Evolutionary conservation across 1,140 invertebrate genomes (phyloP).

Genomic region (Drosophila lacertosa): DNA sequence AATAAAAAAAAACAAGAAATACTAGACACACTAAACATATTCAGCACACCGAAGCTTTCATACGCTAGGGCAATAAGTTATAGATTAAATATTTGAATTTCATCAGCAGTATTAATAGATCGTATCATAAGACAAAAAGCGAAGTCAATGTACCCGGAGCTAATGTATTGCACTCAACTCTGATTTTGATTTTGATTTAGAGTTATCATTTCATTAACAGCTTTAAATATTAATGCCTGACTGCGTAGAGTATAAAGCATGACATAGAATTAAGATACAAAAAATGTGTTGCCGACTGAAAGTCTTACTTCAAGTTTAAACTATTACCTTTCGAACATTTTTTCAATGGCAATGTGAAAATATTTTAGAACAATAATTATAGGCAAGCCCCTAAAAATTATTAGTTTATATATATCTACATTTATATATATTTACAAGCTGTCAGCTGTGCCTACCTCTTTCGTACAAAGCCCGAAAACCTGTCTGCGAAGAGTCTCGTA

Average conservation of each 20-base stretch:
- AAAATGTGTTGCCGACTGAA: background rate
- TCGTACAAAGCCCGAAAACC: slow-evolving; percentile 45
- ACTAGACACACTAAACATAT: slow-evolving; percentile 23
- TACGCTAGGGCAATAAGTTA: slow-evolving; percentile 3
- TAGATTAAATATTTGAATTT: background rate
- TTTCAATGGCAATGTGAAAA: background rate
- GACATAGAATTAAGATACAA: background rate
- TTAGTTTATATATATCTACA: background rate
- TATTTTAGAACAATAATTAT: background rate
- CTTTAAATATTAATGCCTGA: too few species aligned
- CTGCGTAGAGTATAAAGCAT: background rate
- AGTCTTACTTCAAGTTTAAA: slow-evolving; percentile 1
- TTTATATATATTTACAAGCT: background rate
- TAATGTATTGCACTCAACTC: too few species aligned
- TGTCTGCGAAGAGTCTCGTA: slow-evolving; percentile 36
- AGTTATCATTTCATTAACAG: background rate
- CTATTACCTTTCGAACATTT: slow-evolving; percentile 2
- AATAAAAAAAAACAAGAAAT: slow-evolving; percentile 65
- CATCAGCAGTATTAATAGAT: background rate
- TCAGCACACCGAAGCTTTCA: slow-evolving; percentile 3
- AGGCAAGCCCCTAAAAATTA: slow-evolving; percentile 1
- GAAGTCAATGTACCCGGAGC: too few species aligned
- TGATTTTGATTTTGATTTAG: too few species aligned
- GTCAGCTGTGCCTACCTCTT: slow-evolving; percentile 15
- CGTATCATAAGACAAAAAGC: too few species aligned